phyloP scores from a whole-genome alignment of 2,888 invertebrate genomes.

The Leptinotarsa juncta region DNA sequence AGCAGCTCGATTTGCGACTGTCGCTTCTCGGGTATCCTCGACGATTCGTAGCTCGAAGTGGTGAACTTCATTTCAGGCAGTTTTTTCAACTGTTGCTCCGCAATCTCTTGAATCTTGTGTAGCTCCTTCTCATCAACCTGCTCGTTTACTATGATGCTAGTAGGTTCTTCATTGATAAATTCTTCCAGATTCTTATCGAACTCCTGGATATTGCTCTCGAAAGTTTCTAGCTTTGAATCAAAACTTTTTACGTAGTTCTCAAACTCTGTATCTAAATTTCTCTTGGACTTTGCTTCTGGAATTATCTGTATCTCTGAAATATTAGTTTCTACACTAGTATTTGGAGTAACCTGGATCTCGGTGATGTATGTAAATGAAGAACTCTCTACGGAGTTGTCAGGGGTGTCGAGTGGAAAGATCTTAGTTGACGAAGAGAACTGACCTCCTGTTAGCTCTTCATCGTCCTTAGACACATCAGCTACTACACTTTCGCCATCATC shows the following conservation, averaged over 20 bases:
- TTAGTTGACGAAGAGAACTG: constrained; percentile 32
- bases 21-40: constrained; percentile 71
- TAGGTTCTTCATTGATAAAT: constrained; percentile 46
- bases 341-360: constrained; percentile 78
- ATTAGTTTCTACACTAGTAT: constrained; percentile 58
- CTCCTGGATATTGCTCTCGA: constrained; percentile 57
- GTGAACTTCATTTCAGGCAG: constrained; percentile 72
- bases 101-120: constrained; percentile 63
- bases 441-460: not conserved
- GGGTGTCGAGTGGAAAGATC: not conserved
- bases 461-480: not conserved
- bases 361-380: constrained; percentile 74
- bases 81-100: constrained; percentile 64
- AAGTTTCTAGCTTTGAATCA: constrained; percentile 55
- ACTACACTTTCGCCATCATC: constrained; percentile 45
- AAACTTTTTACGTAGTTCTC: constrained; percentile 62
- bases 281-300: constrained; percentile 62
- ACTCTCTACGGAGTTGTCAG: constrained; percentile 42
- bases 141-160: constrained; percentile 47
- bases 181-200: constrained; percentile 55
- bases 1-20: constrained; percentile 70
- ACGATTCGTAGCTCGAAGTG: constrained; percentile 73
- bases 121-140: constrained; percentile 59
- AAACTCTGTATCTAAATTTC: constrained; percentile 63
- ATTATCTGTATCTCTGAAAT: constrained; percentile 60